Conservation (phyloP, 2,888 invertebrate species). For the Lomographa bimaculata region DNA sequence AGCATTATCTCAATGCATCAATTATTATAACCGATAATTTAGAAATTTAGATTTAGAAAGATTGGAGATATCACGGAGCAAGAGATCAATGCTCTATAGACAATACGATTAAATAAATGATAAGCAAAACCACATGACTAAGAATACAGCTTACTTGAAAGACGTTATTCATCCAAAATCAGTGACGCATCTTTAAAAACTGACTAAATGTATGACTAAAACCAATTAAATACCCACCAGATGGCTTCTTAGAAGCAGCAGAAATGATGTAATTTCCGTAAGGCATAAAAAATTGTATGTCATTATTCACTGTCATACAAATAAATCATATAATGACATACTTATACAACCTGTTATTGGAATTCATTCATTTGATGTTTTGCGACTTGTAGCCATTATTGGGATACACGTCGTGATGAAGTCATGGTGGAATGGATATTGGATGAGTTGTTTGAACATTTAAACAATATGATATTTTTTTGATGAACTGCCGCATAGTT, state of each 20-base stretch:
- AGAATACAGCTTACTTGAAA: too few species aligned
- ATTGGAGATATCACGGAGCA: too few species aligned
- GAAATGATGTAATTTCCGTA: conserved; percentile 11
- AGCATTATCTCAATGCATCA: too few species aligned
- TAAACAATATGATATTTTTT: too few species aligned
- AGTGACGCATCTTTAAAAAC: too few species aligned
- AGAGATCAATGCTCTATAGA: too few species aligned
- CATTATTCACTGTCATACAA: conserved; percentile 2
- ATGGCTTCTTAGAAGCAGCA: conserved; percentile 1
- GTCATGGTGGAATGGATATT: conserved; percentile 7
- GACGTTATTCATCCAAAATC: background rate
- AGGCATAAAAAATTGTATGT: conserved; percentile 7
- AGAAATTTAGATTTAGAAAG: too few species aligned
- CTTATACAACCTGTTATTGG: conserved; percentile 3
- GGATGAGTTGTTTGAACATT: too few species aligned
- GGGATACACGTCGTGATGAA: conserved; percentile 9
- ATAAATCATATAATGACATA: conserved; percentile 18
- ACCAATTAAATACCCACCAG: background rate
- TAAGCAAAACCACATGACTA: too few species aligned
- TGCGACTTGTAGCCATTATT: conserved; percentile 4
- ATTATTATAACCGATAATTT: too few species aligned
- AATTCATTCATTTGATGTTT: conserved; percentile 5
- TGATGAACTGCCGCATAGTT: too few species aligned
- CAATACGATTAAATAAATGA: too few species aligned
- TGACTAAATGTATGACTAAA: conserved; percentile 1